phyloP scores from a whole-genome alignment of 2,888 invertebrate species.

The Hoplodrina blanda region DNA sequence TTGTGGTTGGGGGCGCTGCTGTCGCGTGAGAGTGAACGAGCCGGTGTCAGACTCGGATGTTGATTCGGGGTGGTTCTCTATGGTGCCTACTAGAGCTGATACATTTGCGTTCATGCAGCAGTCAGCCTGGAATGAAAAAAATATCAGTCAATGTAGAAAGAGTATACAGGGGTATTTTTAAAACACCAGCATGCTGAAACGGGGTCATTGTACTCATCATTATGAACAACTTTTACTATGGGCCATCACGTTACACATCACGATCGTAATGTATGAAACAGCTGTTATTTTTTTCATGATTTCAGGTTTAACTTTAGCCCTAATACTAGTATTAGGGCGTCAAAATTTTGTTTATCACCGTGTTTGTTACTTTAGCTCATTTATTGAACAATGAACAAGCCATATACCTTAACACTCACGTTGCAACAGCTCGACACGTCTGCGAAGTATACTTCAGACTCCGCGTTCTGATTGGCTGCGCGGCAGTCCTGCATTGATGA shows the following conservation, averaged over 20 bases:
- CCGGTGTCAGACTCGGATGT: slow-evolving; percentile 88
- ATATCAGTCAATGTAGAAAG: background rate
- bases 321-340: too few relatives aligned
- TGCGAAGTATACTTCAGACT: slow-evolving; percentile 96
- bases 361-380: too few relatives aligned
- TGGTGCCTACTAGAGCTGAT: slow-evolving; percentile 87
- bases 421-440: slow-evolving; percentile 96
- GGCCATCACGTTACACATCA: too few relatives aligned
- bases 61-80: slow-evolving; percentile 87
- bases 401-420: slow-evolving; percentile 91
- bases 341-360: too few relatives aligned
- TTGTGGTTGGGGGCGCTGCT: slow-evolving; percentile 86
- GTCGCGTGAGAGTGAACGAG: slow-evolving; percentile 85
- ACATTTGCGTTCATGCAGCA: slow-evolving; percentile 87
- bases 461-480: slow-evolving; percentile 91
- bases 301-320: too few relatives aligned
- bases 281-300: too few relatives aligned
- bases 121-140: slow-evolving; percentile 79
- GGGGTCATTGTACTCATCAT: too few relatives aligned
- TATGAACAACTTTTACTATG: too few relatives aligned
- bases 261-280: too few relatives aligned
- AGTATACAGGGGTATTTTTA: too few relatives aligned
- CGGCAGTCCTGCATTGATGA: slow-evolving; percentile 86
- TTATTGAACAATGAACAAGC: background rate
- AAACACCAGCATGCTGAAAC: too few relatives aligned